A percentile compares a stretch with the other conserved stretches of the same genome.
Evolutionary conservation across 2,113 vertebrate genomes (phyloP).

Genomic region (Phocoena phocoena): DNA sequence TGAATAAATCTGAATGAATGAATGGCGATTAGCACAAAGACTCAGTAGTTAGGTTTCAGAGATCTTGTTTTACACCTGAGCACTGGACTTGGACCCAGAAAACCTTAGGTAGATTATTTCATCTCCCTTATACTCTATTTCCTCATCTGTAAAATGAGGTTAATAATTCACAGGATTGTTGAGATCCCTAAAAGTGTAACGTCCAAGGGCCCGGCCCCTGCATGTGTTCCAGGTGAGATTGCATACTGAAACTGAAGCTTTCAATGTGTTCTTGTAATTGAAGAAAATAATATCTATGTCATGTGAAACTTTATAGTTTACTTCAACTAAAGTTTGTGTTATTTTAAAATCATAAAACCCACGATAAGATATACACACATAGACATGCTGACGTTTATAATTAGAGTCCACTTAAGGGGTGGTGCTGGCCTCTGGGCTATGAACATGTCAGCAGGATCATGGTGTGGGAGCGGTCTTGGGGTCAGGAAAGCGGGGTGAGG

Average conservation of each 20-base stretch:
- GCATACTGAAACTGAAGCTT: neutral
- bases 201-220: neutral
- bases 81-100: neutral
- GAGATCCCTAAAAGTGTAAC: neutral
- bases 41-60: neutral
- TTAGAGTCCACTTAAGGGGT: neutral
- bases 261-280: neutral
- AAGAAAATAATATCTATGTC: neutral
- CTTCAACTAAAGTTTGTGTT: neutral
- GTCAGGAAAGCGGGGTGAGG: neutral
- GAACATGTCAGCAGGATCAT: neutral
- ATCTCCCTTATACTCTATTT: neutral
- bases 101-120: neutral
- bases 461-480: neutral
- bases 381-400: neutral
- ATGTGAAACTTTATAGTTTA: neutral
- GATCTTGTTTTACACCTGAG: neutral
- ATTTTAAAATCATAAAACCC: slow-evolving; percentile 10
- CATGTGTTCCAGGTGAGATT: rapidly evolving
- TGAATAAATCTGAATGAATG: neutral
- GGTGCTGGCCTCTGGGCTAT: neutral
- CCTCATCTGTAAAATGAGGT: neutral
- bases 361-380: neutral
- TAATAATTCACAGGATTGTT: neutral
- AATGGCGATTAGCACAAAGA: neutral